Conservation (phyloP, 1,140 invertebrate species). For the Idris sp. region DNA sequence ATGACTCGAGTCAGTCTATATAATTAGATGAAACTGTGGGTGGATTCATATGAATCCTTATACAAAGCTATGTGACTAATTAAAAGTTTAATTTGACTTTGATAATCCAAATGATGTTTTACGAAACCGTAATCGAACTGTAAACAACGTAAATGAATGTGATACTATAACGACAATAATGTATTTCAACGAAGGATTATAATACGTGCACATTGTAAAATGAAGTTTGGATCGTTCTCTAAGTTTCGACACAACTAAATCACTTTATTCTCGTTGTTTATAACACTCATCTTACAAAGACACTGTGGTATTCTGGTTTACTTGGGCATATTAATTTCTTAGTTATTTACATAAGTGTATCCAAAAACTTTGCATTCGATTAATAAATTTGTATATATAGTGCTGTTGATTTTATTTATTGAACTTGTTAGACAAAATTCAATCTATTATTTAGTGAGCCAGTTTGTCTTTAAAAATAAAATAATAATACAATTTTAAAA, state of each 20-base stretch:
- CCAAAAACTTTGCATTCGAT: too few relatives aligned
- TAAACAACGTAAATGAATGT: conserved; percentile 55
- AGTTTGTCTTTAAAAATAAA: too few relatives aligned
- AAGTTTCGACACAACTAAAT: conserved; percentile 51
- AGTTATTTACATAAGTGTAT: conserved; percentile 27
- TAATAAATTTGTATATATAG: too few relatives aligned
- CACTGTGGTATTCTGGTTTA: neutral
- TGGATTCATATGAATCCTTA: conserved; percentile 27
- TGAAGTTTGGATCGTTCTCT: conserved; percentile 48
- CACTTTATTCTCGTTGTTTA: conserved; percentile 42
- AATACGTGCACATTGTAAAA: conserved; percentile 35
- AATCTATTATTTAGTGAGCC: too few relatives aligned
- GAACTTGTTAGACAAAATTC: too few relatives aligned
- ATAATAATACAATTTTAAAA: too few relatives aligned
- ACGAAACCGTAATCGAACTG: conserved; percentile 56
- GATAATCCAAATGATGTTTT: conserved; percentile 50
- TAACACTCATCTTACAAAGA: conserved; percentile 23
- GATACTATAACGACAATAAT: conserved; percentile 55
- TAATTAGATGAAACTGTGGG: conserved; percentile 13
- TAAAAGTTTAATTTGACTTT: conserved; percentile 61
- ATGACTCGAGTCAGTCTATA: conserved; percentile 21
- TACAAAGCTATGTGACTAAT: conserved; percentile 42
- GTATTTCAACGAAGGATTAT: conserved; percentile 42
- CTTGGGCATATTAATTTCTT: conserved; percentile 33
- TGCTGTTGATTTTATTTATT: too few relatives aligned